phyloP scores from a whole-genome alignment of 92 coral and sea anemone genomes.

The Galaxea fascicularis region DNA sequence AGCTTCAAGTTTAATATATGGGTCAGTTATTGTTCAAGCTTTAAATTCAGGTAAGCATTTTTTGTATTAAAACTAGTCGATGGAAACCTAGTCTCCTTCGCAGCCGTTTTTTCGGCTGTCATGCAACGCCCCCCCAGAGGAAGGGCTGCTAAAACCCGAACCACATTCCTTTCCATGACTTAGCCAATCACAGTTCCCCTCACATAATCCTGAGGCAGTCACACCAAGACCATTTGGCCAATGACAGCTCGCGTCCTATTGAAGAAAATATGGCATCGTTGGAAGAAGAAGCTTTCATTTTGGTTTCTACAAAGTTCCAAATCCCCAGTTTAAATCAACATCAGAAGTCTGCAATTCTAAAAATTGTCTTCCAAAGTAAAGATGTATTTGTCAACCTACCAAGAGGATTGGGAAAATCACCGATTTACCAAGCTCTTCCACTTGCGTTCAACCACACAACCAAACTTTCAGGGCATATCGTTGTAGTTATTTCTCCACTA shows the following conservation, averaged over 20 bases:
- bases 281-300: not conserved
- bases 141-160: too few relatives aligned
- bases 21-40: too few relatives aligned
- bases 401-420: not conserved
- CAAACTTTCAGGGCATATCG: constrained; percentile 30
- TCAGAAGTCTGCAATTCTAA: not conserved
- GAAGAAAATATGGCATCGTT: not conserved
- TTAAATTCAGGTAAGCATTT: too few relatives aligned
- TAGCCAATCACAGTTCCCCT: not conserved
- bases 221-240: not conserved
- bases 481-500: constrained; percentile 54
- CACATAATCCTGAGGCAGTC: not conserved
- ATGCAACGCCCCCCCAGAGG: too few relatives aligned
- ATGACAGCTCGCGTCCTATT: not conserved
- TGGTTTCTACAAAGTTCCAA: not conserved
- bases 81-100: too few relatives aligned
- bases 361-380: not conserved
- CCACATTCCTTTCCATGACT: not conserved
- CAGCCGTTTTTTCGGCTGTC: too few relatives aligned
- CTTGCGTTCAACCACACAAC: not conserved
- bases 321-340: not conserved
- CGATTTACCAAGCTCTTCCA: constrained; percentile 6
- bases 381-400: not conserved
- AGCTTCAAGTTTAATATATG: too few relatives aligned
- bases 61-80: too few relatives aligned